phyloP scores from a whole-genome alignment of 2,797 vertebrate genomes.

The Tauraco hartlaubi region DNA sequence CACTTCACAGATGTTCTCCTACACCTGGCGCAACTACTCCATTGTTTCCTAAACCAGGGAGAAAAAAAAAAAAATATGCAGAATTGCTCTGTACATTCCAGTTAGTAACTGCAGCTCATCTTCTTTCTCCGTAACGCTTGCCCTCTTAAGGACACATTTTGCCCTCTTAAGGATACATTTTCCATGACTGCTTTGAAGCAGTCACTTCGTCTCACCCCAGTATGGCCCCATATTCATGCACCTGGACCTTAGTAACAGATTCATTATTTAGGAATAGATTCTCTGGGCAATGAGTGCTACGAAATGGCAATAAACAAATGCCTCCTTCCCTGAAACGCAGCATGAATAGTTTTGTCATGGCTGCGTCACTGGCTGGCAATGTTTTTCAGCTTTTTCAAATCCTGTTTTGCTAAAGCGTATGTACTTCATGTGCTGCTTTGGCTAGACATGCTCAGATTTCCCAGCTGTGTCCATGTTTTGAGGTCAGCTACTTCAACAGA shows the following conservation, averaged over 20 bases:
- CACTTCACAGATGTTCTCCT: background rate
- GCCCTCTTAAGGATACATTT: background rate
- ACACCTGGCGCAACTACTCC: background rate
- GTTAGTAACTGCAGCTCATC: background rate
- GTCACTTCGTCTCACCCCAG: background rate
- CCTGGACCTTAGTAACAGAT: background rate
- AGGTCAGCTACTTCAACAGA: constrained; percentile 36
- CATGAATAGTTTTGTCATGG: background rate
- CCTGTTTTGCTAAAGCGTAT: background rate
- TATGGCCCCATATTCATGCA: rapidly evolving
- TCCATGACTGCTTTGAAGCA: background rate
- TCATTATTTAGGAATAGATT: background rate
- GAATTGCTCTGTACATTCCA: background rate
- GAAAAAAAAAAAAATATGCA: background rate
- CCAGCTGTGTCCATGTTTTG: constrained; percentile 25
- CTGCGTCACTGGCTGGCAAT: background rate
- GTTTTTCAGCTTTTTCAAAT: background rate
- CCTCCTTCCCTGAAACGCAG: background rate
- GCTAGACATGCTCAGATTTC: background rate
- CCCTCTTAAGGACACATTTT: background rate
- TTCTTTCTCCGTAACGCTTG: background rate
- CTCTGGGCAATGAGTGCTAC: background rate
- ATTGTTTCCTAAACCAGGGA: background rate
- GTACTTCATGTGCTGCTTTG: background rate
- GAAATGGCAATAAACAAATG: background rate